Evolutionary conservation across 2,888 invertebrate species (phyloP).

Genomic region (Sinelater perroti): DNA sequence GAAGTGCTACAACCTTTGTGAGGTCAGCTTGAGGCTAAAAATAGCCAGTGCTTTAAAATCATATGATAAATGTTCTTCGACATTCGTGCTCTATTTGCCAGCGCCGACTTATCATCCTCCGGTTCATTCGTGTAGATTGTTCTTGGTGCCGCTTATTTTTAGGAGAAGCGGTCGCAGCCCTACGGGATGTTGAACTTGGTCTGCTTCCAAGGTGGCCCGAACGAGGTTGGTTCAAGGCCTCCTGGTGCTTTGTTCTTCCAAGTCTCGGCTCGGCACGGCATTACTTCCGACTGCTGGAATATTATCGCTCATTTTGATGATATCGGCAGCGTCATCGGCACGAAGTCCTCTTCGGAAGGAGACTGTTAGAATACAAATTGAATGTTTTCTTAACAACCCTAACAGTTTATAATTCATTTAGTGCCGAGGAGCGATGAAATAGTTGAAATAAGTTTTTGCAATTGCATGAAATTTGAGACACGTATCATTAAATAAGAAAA

Average conservation of each 20-base stretch:
- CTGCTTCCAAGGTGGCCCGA: slow-evolving; percentile 45
- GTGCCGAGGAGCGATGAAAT: too few species aligned
- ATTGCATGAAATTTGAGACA: too few species aligned
- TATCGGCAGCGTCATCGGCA: too few species aligned
- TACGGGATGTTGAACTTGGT: slow-evolving; percentile 50
- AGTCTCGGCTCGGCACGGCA: slow-evolving; percentile 21
- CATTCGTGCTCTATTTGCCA: slow-evolving; percentile 5
- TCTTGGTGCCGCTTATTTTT: slow-evolving; percentile 41
- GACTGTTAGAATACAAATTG: too few species aligned
- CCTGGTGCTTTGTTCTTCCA: slow-evolving; percentile 45
- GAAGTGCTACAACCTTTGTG: slow-evolving; percentile 24
- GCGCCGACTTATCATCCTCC: slow-evolving; percentile 7
- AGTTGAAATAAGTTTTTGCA: too few species aligned
- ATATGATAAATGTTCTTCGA: slow-evolving; percentile 20
- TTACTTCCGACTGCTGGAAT: slow-evolving; percentile 27
- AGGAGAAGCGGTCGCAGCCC: slow-evolving; percentile 36
- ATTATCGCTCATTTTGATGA: too few species aligned
- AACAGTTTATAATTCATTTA: too few species aligned
- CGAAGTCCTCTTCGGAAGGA: too few species aligned
- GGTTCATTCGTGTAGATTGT: slow-evolving; percentile 20
- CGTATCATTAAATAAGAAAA: too few species aligned
- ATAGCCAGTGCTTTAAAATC: slow-evolving; percentile 23
- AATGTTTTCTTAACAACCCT: too few species aligned
- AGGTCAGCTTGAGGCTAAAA: slow-evolving; percentile 20
- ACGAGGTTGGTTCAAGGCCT: slow-evolving; percentile 49